These are phyloP conservation scores for Erannis defoliaria DNA, from an alignment of 2,888 invertebrate species.

Conservation along the genomic window DNA sequence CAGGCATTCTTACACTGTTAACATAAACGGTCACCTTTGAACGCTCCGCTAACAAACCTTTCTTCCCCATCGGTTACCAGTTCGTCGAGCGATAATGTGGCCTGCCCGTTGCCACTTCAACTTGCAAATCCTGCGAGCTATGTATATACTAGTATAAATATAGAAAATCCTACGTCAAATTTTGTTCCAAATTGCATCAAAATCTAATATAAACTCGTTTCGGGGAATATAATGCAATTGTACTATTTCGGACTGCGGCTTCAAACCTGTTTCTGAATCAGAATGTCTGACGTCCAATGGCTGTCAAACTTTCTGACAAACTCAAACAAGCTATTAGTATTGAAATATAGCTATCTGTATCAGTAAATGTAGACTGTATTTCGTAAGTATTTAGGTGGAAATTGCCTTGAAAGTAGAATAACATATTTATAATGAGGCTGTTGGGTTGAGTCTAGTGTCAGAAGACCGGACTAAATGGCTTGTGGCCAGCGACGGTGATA, in stretches of 20 bases:
- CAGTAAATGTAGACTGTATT: not conserved
- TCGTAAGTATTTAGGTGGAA: not conserved
- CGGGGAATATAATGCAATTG: constrained; percentile 24
- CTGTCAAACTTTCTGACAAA: constrained; percentile 29
- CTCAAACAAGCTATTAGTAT: not conserved
- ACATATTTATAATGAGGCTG: not conserved
- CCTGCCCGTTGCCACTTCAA: too few species aligned
- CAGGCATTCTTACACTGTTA: too few species aligned
- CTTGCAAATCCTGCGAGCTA: too few species aligned
- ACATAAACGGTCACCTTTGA: too few species aligned
- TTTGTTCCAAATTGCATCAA: constrained; percentile 23
- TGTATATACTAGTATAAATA: too few species aligned
- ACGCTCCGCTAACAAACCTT: too few species aligned
- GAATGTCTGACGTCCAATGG: constrained; percentile 25
- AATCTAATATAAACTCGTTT: constrained; percentile 15
- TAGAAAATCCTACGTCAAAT: constrained; percentile 1
- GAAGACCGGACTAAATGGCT: too few species aligned
- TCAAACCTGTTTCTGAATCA: constrained; percentile 19
- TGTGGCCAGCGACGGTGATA: too few species aligned
- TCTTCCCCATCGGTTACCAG: too few species aligned
- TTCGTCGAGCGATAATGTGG: too few species aligned
- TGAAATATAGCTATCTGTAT: not conserved
- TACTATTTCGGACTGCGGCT: constrained; percentile 11
- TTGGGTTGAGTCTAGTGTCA: too few species aligned
- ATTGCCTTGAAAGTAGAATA: not conserved